Percentiles rank a stretch among this genome's conserved stretches.
Evolutionary conservation across 1,140 invertebrate genomes (phyloP).

Genomic region (Danaus melanippus): DNA sequence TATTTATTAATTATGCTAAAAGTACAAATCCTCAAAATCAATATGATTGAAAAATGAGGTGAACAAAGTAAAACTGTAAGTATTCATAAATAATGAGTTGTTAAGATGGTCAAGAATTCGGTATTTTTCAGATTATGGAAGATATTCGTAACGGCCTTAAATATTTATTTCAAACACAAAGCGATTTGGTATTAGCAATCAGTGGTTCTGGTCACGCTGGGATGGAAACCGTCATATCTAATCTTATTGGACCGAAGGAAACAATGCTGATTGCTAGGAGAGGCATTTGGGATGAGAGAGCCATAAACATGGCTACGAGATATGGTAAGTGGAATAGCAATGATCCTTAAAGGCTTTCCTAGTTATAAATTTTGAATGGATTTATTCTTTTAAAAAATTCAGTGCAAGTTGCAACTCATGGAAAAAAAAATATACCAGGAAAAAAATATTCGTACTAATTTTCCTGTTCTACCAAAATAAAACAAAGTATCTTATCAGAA

Average conservation of each 20-base stretch:
- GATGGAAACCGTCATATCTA: slow-evolving; percentile 86
- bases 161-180: slow-evolving; percentile 89
- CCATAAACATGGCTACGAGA: slow-evolving; percentile 79
- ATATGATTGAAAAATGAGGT: too few species aligned
- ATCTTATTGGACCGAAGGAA: slow-evolving; percentile 84
- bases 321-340: slow-evolving; percentile 44
- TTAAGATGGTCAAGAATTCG: too few species aligned
- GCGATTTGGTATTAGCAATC: slow-evolving; percentile 82
- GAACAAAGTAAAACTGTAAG: too few species aligned
- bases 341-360: not conserved
- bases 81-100: too few species aligned
- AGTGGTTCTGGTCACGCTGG: slow-evolving; percentile 86
- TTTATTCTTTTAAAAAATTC: too few species aligned
- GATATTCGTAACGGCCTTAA: slow-evolving; percentile 87
- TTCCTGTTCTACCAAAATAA: too few species aligned
- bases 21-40: too few species aligned
- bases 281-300: slow-evolving; percentile 88
- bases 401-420: too few species aligned
- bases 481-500: not conserved
- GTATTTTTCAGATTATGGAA: slow-evolving; percentile 80
- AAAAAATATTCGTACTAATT: not conserved
- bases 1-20: too few species aligned
- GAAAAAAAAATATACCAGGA: not conserved
- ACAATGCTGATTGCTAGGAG: slow-evolving; percentile 80
- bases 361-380: not conserved